Evolutionary conservation across 2,113 vertebrate species (phyloP), one percentile per base, ranked within the genome.

Genomic region (Pithys albifrons): DNA sequence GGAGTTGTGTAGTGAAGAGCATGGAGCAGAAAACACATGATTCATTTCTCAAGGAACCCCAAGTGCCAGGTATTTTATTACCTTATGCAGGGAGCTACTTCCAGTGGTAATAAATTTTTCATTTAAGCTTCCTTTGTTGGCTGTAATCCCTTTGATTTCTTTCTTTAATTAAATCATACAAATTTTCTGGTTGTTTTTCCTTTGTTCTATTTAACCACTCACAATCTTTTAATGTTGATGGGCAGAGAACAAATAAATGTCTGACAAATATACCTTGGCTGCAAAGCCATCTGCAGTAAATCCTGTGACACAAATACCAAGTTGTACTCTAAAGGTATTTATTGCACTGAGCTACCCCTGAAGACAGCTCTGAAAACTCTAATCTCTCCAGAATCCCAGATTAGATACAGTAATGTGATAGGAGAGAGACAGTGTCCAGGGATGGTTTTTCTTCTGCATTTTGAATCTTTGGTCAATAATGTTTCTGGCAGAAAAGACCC

Each of bases 141-240:
- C 88, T 69, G 28, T 54, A 78, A 92, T 79, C 46, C 59, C 37
- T 89, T 87, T 91, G 84, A 93, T 95, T 94, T 94, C 94, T 91
- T 69, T 84, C 58, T 88, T 91, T 91, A 93, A 95, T 95, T 93
- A 96, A 94, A 95, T 95, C 49, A 87, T 75, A 96, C 64, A 59
- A 43, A 54, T 84, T 83, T 80, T 83, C 94, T 94, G 92, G 46
- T 70, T 91, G 76, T 41, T 84, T 91, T 95, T 66, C 55, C 76
- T 78, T 94, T 95, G 80, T 94, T 95, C 74, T 91, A 2, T 94
- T 93, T 80, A 97, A 75, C 82, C 55, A 74, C 81, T 76, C 54
- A 22, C 89, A 71, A 35, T 88, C 69, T 73, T 93, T 79, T 84
- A 82, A 76, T 1, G 1, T 51, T 64, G 70, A 85, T 51, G 66